phyloP scores from a whole-genome alignment of 2,797 vertebrate species.

The Liparis tanakae region DNA sequence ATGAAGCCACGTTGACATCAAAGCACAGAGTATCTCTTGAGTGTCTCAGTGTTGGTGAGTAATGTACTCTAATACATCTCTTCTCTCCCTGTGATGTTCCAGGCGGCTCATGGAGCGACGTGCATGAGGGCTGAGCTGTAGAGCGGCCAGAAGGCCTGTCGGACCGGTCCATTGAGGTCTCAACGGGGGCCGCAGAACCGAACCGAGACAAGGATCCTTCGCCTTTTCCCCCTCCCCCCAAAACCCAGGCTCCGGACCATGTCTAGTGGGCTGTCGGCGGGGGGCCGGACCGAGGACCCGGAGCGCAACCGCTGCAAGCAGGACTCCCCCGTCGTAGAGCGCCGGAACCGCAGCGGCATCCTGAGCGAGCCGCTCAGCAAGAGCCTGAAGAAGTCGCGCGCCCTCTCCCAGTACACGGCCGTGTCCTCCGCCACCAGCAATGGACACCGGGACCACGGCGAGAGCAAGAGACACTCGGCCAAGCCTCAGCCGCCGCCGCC shows the following conservation, averaged over 20 bases:
- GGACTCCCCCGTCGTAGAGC: constrained; percentile 88
- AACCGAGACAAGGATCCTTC: constrained; percentile 61
- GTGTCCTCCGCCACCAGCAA: constrained; percentile 86
- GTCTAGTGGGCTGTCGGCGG: constrained; percentile 90
- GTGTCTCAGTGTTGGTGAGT: constrained; percentile 23
- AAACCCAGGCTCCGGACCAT: constrained; percentile 85
- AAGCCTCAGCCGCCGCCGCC: constrained; percentile 77
- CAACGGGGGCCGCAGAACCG: constrained; percentile 68
- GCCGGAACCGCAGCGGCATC: constrained; percentile 95
- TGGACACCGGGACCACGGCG: constrained; percentile 89
- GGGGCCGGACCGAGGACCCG: constrained; percentile 85
- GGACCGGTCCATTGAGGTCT: constrained; percentile 69
- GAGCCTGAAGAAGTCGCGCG: constrained; percentile 96
- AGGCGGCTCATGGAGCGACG: constrained; percentile 75
- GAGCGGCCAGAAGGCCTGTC: constrained; percentile 78
- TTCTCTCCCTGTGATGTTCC: constrained; percentile 77
- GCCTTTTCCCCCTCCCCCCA: constrained; percentile 72
- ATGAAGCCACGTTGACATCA: background rate
- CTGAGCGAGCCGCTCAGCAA: constrained; percentile 97
- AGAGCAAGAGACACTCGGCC: constrained; percentile 90
- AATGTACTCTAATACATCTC: constrained; percentile 29
- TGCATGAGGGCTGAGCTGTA: constrained; percentile 82
- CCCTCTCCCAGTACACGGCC: constrained; percentile 96
- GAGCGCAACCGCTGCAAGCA: constrained; percentile 85
- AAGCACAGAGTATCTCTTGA: background rate